A percentile compares a stretch with the other conserved stretches of the same genome.
phyloP scores from a whole-genome alignment of 2,113 vertebrate species.

The Talpa occidentalis region DNA sequence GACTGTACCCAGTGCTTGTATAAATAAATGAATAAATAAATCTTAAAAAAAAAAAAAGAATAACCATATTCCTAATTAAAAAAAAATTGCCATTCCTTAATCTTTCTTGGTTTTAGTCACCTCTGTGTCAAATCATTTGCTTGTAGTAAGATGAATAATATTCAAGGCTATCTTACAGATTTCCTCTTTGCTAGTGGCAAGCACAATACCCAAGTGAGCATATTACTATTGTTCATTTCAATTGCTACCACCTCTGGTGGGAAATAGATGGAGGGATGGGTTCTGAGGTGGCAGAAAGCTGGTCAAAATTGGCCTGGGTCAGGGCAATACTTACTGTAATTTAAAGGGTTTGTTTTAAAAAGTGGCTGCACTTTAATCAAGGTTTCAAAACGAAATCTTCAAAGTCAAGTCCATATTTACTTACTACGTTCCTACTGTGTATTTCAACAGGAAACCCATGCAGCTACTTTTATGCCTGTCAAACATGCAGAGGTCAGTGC shows the following conservation, averaged over 20 bases:
- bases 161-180: neutral
- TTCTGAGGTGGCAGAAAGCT: neutral
- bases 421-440: conserved; percentile 8
- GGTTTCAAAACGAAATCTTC: conserved; percentile 1
- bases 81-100: neutral
- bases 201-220: neutral
- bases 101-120: conserved; percentile 13
- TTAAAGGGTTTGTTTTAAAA: conserved; percentile 38
- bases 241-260: neutral
- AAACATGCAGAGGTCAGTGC: neutral
- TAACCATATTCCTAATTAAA: too few relatives aligned
- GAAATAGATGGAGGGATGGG: accelerated
- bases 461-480: neutral
- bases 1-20: too few relatives aligned
- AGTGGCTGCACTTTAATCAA: neutral
- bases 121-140: neutral
- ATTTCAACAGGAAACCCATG: conserved; percentile 3
- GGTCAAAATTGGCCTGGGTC: neutral
- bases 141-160: conserved; percentile 34
- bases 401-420: conserved; percentile 15
- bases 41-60: too few relatives aligned
- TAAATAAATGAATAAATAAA: too few relatives aligned
- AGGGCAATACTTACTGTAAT: neutral
- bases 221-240: neutral
- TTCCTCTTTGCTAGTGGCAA: conserved; percentile 36